Evolutionary conservation across 1,140 invertebrate species (phyloP), one percentile per base, ranked within the genome.

Genomic region (Coelopa frigida): DNA sequence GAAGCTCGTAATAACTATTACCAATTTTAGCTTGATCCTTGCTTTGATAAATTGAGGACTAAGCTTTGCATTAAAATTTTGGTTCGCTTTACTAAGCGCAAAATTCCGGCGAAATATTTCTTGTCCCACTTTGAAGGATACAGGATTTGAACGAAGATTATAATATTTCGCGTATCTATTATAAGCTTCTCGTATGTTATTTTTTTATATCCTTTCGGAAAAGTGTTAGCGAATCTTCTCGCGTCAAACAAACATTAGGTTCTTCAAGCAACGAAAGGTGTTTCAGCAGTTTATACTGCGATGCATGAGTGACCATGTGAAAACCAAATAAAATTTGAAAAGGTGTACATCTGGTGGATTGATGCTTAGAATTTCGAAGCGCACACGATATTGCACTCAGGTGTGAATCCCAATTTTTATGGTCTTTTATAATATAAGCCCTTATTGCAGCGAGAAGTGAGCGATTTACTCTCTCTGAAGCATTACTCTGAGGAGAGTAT

Each of bases 371-470:
- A 17, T 14, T 37, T 21, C 40, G n/a, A 12, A 48, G 23, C 3
- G 39, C 41, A 15, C 15, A 18, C 14, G 18, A 27, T 7, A 47
- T 46, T 6, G n/a, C 29, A 11, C 8, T 27, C 20, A 51, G 15
- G 23, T 51, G 10, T 11, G 26, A 14, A 20, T 51, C 49, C 49
- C 49, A 47, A 14, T 41, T 15, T 35, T 18, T 11, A 18, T 36
- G 26, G 11, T 44, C 31, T n/a, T 29, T 35, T 22, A 14, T 32
- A n/a, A 38, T 12, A 20, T 47, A 40, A 21, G 45, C 23, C 22
- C 45, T 27, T 10, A 47, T 47, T 15, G 15, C 46, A 4, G 46
- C 17, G 17, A 41, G 32, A 11, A 47, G 11, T 7, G 39, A 33
- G 11, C 22, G 41, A 31, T 43, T 43, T 31, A 43, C 24, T 8